Conservation (phyloP, 2,797 vertebrate genomes). For the Peromyscus attwateri region DNA sequence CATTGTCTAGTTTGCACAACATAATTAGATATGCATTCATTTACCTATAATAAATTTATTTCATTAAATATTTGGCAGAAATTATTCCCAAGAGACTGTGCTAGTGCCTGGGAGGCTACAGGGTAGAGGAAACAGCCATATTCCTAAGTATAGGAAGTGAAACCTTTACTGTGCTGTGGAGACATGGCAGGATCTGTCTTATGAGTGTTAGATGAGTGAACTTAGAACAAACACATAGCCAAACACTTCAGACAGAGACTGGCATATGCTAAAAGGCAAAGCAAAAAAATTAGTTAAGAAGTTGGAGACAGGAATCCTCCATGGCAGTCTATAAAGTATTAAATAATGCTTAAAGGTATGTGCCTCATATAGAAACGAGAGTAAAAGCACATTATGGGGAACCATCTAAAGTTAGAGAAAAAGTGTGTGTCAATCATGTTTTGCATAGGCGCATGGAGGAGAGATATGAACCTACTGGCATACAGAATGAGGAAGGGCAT, state of each 20-base stretch:
- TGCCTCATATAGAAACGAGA: background rate
- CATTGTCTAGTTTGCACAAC: slow-evolving; percentile 13
- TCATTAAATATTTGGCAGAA: slow-evolving; percentile 39
- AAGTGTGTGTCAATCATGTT: background rate
- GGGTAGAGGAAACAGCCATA: background rate
- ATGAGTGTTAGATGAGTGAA: background rate
- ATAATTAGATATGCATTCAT: slow-evolving; percentile 29
- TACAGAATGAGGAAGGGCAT: background rate
- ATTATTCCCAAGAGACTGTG: background rate
- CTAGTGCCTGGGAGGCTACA: background rate
- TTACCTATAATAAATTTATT: background rate
- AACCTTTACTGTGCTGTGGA: background rate
- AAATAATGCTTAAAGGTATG: background rate
- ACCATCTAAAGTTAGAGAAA: background rate
- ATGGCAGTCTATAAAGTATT: slow-evolving; percentile 9
- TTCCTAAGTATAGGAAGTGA: background rate
- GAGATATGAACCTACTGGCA: too few species aligned
- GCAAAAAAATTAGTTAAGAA: background rate
- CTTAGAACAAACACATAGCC: background rate
- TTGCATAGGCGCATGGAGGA: background rate
- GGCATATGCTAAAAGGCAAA: background rate
- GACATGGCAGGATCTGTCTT: background rate
- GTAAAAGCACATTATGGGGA: background rate
- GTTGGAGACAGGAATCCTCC: slow-evolving; percentile 1
- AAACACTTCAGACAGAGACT: background rate